Evolutionary conservation across 2,888 invertebrate species (phyloP), one percentile per base, ranked within the genome.

Genomic region (Pristionchus japonicus): DNA sequence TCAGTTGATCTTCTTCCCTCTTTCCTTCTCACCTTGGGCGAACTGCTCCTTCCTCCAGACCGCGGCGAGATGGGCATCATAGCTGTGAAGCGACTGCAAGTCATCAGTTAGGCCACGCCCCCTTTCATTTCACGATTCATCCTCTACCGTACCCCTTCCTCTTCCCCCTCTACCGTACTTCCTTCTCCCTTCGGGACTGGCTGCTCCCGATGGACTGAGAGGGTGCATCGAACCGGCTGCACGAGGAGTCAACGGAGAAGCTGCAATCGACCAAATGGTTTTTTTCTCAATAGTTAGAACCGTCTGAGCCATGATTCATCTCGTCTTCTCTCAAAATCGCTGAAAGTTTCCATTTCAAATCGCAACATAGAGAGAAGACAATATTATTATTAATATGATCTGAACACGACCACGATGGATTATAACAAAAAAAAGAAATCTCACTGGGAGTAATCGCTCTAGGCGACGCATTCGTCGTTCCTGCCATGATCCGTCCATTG

Each of bases 1-100:
- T 43, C 43, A 43, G 7, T 43, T 43, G 43, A 9, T 37, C 34
- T 6, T 20, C 77, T 4, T 1, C 15, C n/a, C 20, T n/a, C 77
- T 7, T 23, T 43, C 27, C 47, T n/a, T 52, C 52, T 52, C 2
- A 49, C 82, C 52, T 83, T 83, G 37, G 82, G 82, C 1, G 82
- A 83, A 20, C 37, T 52, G 34, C 82, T 83, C 23, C 82, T 83
- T 23, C 82, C 52, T 49, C 82, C 82, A 1, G 82, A 83, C 37
- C 82, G 27, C 1, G 82, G 82, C 3, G 82, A 83, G 13, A 52
- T 27, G 6, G 82, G 82, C 82, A 83, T 83, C 52, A 83, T 52
- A 52, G 52, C 82, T 15, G 52, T 52, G 82, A 83, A 83, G 11
- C 82, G 82, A 83, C 82, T 83, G 52, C 20, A 83, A 77, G 23